Conservation (phyloP, 2,797 vertebrate genomes). For the Cryptoprocta ferox region DNA sequence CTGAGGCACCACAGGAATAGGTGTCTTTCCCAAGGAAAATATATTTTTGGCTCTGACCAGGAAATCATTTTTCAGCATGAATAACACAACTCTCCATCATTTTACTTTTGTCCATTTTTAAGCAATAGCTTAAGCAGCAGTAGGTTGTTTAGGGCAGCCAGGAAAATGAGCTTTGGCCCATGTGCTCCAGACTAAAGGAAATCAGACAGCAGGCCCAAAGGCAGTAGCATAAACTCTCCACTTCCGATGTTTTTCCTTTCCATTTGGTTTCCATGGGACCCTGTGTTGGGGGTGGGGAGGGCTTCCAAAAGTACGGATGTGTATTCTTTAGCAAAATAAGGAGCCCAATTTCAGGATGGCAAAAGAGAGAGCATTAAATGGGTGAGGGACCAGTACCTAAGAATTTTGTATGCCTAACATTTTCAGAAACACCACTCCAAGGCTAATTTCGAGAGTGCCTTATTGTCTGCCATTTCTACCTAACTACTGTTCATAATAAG, state of each 20-base stretch:
- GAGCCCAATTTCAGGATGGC: slow-evolving; percentile 24
- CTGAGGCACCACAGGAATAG: not conserved
- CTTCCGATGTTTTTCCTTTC: slow-evolving; percentile 8
- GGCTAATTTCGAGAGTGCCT: not conserved
- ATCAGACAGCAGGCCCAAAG: slow-evolving; percentile 45
- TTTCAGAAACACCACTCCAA: slow-evolving; percentile 39
- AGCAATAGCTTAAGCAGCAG: slow-evolving; percentile 67
- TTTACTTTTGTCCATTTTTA: slow-evolving; percentile 55
- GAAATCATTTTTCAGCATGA: slow-evolving; percentile 66
- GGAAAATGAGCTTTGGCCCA: slow-evolving; percentile 70
- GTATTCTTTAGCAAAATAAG: slow-evolving; percentile 33
- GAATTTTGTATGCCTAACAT: not conserved
- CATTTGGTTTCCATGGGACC: slow-evolving; percentile 64
- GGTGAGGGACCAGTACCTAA: not conserved
- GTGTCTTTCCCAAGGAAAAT: slow-evolving; percentile 66
- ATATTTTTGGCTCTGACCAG: slow-evolving; percentile 30
- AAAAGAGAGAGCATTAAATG: not conserved
- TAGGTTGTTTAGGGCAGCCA: slow-evolving; percentile 63
- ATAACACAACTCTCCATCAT: slow-evolving; percentile 41
- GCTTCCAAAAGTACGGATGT: slow-evolving; percentile 13
- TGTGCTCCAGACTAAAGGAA: slow-evolving; percentile 21
- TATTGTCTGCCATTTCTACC: not conserved
- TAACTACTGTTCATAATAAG: not conserved
- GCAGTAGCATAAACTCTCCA: slow-evolving; percentile 7
- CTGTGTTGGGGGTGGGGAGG: not conserved